These are phyloP conservation scores for Mus pahari DNA, from an alignment of 2,113 vertebrate genomes.

Conservation along the genomic window DNA sequence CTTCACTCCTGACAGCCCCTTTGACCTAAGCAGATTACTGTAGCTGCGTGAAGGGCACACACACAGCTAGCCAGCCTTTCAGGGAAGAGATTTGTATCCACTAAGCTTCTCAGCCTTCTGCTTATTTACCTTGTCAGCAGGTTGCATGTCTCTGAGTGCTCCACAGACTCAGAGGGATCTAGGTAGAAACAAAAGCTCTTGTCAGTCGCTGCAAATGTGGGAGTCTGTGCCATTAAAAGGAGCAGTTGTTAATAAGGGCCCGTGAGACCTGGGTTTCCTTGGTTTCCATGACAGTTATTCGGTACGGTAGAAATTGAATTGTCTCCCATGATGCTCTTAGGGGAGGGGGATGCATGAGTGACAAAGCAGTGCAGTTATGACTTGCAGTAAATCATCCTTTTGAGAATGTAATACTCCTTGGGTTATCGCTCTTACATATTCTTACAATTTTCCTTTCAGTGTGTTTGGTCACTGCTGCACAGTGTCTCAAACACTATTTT, in stretches of 20 bases:
- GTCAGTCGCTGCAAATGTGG: constrained; percentile 82
- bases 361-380: constrained; percentile 78
- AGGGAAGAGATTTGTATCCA: constrained; percentile 88
- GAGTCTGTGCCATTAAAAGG: constrained; percentile 81
- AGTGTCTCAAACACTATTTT: constrained; percentile 84
- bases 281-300: constrained; percentile 91
- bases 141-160: constrained; percentile 78
- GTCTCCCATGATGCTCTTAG: constrained; percentile 85
- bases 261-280: constrained; percentile 85
- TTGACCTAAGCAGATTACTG: constrained; percentile 90
- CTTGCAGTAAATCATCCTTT: constrained; percentile 78
- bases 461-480: constrained; percentile 68
- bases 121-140: constrained; percentile 85
- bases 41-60: constrained; percentile 83
- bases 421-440: constrained; percentile 75
- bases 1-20: constrained; percentile 83
- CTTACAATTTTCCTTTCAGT: constrained; percentile 51
- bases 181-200: constrained; percentile 82
- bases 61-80: constrained; percentile 78
- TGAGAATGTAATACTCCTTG: constrained; percentile 71
- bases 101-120: constrained; percentile 88
- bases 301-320: constrained; percentile 87
- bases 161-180: constrained; percentile 56
- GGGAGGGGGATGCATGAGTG: constrained; percentile 79
- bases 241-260: constrained; percentile 85